phyloP scores from a whole-genome alignment of 2,888 invertebrate genomes.

The Acleris literana region DNA sequence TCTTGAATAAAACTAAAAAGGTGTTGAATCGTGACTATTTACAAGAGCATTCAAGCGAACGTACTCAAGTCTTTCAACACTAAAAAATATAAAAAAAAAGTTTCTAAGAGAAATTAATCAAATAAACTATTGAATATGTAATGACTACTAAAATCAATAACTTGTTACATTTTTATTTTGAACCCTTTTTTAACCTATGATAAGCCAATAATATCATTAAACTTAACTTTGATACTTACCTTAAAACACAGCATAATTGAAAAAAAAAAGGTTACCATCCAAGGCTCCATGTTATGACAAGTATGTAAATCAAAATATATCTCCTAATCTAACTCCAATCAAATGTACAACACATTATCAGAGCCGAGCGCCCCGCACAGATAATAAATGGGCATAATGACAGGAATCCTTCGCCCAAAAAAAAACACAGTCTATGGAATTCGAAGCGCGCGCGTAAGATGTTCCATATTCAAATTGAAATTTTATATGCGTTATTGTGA shows the following conservation, averaged over 20 bases:
- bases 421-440: conserved; percentile 69
- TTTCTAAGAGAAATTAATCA: no score
- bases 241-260: not conserved
- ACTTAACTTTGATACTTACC: no score
- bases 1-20: no score
- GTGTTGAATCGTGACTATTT: no score
- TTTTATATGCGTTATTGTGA: conserved; percentile 46
- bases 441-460: conserved; percentile 58
- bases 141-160: no score
- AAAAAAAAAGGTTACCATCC: conserved; percentile 6
- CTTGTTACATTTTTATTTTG: no score
- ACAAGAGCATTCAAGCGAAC: no score
- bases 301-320: conserved; percentile 35
- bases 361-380: conserved; percentile 65
- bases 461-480: conserved; percentile 55
- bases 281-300: conserved; percentile 27
- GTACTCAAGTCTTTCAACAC: no score
- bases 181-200: no score
- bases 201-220: no score
- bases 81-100: no score
- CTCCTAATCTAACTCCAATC: conserved; percentile 42
- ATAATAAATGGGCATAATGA: conserved; percentile 72
- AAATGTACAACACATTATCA: conserved; percentile 63
- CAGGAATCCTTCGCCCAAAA: conserved; percentile 64
- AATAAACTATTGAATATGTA: no score